Evolutionary conservation across 2,113 vertebrate genomes (phyloP), one percentile per base, ranked within the genome.

Genomic region (Heteronetta atricapilla): DNA sequence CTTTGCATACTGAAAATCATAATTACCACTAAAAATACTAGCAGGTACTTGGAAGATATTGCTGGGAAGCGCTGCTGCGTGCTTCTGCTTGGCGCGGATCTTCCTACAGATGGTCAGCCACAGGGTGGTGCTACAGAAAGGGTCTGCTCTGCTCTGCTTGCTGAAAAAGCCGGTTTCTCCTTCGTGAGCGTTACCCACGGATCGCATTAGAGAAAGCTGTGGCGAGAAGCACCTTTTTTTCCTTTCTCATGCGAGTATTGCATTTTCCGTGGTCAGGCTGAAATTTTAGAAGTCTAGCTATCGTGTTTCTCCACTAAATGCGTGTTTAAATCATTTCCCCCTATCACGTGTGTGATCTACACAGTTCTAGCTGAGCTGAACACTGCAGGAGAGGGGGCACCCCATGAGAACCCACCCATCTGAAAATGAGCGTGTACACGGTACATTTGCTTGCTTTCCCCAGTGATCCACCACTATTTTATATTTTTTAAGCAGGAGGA

Each of bases 91-190:
- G 66, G 44, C 86, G 58, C 3, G 52, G 20, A 12, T 59, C 62
- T 88, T 86, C 17, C 56, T 62, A 21, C 34, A 14, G 63, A 46
- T 34, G 52, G 28, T 95, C n/a, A 67, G 1, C 95, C 97, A 86
- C 95, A 82, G 93, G 96, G 96, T 96, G 96, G 95, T 95, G 96
- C 96, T 96, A 58, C 58, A 93, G 92, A 83, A 91, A 93, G 14
- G 33, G 3, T 67, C 60, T 90, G 33, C 58, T 69, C 56, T 0
- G 0, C 34, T 72, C 56, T 0, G 0, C 34, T 73, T 53, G 31
- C 53, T 38, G 44, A 31, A 64, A 72, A 89, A 78, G 59, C 53
- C 25, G 22, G 8, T 69, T 83, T 53, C 67, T 29, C 67, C 13
- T 90, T 53, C 69, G 25, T 23, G 53, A 74, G 11, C 5, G 3